Evolutionary conservation across 1,140 invertebrate genomes (phyloP).

Genomic region (Teleopsis dalmanni): DNA sequence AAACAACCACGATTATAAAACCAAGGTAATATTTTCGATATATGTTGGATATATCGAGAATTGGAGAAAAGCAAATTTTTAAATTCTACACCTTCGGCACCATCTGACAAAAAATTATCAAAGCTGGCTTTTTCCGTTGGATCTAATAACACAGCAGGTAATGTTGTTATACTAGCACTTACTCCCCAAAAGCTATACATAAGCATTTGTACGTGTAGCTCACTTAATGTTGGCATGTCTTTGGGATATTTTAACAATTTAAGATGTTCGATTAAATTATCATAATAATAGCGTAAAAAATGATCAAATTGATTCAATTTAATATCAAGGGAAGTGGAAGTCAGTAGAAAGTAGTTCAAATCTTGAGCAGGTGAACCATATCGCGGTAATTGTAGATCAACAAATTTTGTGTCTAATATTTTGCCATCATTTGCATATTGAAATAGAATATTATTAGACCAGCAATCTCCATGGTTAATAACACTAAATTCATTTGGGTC

Average conservation of each 20-base stretch:
- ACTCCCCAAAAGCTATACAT: constrained; percentile 21
- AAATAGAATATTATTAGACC: constrained; percentile 62
- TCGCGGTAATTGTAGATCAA: constrained; percentile 32
- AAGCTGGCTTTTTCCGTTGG: constrained; percentile 23
- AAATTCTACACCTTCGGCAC: constrained; percentile 14
- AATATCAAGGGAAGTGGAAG: constrained; percentile 27
- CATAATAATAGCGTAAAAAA: constrained; percentile 28
- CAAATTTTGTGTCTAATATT: constrained; percentile 24
- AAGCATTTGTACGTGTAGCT: constrained; percentile 23
- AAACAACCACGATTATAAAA: constrained; percentile 30
- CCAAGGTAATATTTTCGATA: constrained; percentile 29
- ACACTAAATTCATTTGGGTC: constrained; percentile 52
- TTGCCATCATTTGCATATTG: constrained; percentile 42
- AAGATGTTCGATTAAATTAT: constrained; percentile 25
- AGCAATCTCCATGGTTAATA: constrained; percentile 59
- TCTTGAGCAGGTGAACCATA: constrained; percentile 24
- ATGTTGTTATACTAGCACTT: constrained; percentile 14
- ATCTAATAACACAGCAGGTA: constrained; percentile 31
- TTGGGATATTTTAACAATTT: constrained; percentile 21
- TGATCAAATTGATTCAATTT: constrained; percentile 30
- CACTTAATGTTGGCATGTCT: constrained; percentile 17
- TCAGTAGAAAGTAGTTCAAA: constrained; percentile 26
- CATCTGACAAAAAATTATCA: constrained; percentile 24
- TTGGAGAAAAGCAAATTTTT: constrained; percentile 24
- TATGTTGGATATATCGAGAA: constrained; percentile 17